Percentiles rank a stretch among this genome's conserved stretches.
Conservation (phyloP, 2,888 invertebrate genomes). For the Malthinus seriepunctatus region DNA sequence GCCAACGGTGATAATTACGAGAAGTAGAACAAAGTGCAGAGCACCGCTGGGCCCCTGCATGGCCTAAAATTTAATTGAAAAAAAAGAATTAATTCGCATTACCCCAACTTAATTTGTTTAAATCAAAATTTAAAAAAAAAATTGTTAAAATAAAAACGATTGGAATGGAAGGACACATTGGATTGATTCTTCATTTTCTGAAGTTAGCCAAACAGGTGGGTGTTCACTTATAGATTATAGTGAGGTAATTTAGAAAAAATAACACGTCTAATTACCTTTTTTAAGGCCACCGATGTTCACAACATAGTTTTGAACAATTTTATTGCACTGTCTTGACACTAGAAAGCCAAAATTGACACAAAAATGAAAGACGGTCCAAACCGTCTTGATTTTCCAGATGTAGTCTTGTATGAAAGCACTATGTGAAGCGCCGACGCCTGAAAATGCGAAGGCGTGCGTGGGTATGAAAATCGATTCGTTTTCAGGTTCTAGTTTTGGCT, state of each 20-base stretch:
- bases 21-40: slow-evolving; percentile 47
- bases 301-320: slow-evolving; percentile 38
- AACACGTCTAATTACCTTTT: slow-evolving; percentile 27
- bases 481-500: slow-evolving; percentile 31
- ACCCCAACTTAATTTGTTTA: not conserved
- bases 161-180: not conserved
- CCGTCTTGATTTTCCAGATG: slow-evolving; percentile 40
- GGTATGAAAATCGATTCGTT: slow-evolving; percentile 47
- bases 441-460: slow-evolving; percentile 48
- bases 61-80: slow-evolving; percentile 45
- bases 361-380: slow-evolving; percentile 33
- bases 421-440: slow-evolving; percentile 42
- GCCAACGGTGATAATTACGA: slow-evolving; percentile 46
- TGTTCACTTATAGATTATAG: slow-evolving; percentile 23
- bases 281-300: slow-evolving; percentile 37
- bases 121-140: not conserved
- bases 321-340: slow-evolving; percentile 34
- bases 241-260: not conserved
- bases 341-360: slow-evolving; percentile 33
- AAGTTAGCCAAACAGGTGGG: slow-evolving; percentile 41
- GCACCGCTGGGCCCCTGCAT: slow-evolving; percentile 54
- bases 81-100: not conserved
- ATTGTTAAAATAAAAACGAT: too few relatives aligned
- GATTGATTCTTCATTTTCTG: slow-evolving; percentile 8
- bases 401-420: slow-evolving; percentile 33